Percentiles rank a stretch among this genome's conserved stretches.
phyloP scores from a whole-genome alignment of 2,797 vertebrate genomes.

The Macroramphosus scolopax region DNA sequence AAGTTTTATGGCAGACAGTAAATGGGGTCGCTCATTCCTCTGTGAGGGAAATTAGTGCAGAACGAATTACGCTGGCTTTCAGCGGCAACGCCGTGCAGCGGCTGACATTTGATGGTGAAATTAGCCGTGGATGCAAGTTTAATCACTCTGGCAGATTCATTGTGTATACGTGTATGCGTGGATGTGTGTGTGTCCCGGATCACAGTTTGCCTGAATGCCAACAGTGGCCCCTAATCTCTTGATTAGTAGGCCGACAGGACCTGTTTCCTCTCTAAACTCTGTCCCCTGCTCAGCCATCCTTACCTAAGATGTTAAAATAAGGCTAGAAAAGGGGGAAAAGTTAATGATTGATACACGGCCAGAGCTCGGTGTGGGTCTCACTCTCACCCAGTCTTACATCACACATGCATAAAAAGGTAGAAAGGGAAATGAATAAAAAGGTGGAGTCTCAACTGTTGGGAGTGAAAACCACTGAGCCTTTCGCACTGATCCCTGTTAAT shows the following conservation, averaged over 20 bases:
- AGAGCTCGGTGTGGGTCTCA: constrained; percentile 31
- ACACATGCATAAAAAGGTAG: constrained; percentile 15
- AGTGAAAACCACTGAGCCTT: constrained; percentile 39
- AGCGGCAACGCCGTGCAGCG: constrained; percentile 49
- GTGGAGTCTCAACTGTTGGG: constrained; percentile 7
- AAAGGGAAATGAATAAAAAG: background rate
- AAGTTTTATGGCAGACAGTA: constrained; percentile 71
- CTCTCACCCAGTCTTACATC: constrained; percentile 15
- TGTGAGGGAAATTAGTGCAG: constrained; percentile 71
- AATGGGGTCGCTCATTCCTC: constrained; percentile 69
- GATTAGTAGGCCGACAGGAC: constrained; percentile 77
- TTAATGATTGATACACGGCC: constrained; percentile 51
- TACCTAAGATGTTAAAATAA: constrained; percentile 58
- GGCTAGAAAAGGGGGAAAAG: constrained; percentile 43
- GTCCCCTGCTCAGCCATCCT: constrained; percentile 59
- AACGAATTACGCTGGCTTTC: constrained; percentile 68
- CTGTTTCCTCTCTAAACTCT: constrained; percentile 63
- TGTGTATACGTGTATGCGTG: constrained; percentile 18
- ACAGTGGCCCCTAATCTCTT: constrained; percentile 77
- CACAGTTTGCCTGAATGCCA: constrained; percentile 66
- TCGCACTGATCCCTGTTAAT: too few species aligned
- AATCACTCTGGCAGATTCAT: constrained; percentile 65
- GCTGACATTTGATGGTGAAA: constrained; percentile 77
- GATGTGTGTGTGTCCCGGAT: constrained; percentile 60
- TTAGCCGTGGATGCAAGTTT: constrained; percentile 71